These are phyloP conservation scores for Gnatocerus cornutus DNA, from an alignment of 2,888 invertebrate species.

Conservation along the genomic window DNA sequence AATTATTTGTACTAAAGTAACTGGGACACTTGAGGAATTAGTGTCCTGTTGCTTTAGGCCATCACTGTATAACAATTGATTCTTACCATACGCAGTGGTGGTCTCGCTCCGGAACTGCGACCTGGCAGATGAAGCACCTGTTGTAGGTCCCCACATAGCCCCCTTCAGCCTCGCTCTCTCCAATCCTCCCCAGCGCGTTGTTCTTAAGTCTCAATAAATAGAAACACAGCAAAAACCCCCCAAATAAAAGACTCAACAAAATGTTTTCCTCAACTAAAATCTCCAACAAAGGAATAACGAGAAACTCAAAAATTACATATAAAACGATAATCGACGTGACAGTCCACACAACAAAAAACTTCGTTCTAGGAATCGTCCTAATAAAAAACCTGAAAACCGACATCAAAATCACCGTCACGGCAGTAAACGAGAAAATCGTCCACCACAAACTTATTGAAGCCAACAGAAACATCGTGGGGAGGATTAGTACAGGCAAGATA, in stretches of 20 bases:
- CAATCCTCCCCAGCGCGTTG: conserved; percentile 58
- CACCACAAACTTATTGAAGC: conserved; percentile 71
- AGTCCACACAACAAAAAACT: conserved; percentile 86
- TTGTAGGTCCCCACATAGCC: conserved; percentile 78
- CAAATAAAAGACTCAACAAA: conserved; percentile 73
- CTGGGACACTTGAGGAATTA: too few relatives aligned
- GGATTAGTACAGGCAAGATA: conserved; percentile 71
- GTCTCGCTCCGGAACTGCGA: conserved; percentile 84
- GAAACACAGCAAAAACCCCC: conserved; percentile 70
- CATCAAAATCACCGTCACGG: conserved; percentile 62
- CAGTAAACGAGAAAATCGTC: conserved; percentile 65
- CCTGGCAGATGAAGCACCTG: conserved; percentile 89
- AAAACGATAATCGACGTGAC: conserved; percentile 79
- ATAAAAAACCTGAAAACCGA: conserved; percentile 63
- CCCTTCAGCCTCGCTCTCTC: conserved; percentile 66
- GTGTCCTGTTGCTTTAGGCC: too few relatives aligned
- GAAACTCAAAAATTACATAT: conserved; percentile 80
- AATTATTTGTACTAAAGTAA: too few relatives aligned
- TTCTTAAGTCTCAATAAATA: conserved; percentile 66
- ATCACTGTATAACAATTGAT: conserved; percentile 16
- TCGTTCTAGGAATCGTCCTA: conserved; percentile 71
- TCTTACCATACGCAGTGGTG: conserved; percentile 87
- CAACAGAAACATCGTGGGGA: conserved; percentile 71
- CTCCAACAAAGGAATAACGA: conserved; percentile 82
- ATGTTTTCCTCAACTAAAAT: conserved; percentile 80